Conservation (phyloP, 2,113 vertebrate genomes). For the Hippoglossus stenolepis region DNA sequence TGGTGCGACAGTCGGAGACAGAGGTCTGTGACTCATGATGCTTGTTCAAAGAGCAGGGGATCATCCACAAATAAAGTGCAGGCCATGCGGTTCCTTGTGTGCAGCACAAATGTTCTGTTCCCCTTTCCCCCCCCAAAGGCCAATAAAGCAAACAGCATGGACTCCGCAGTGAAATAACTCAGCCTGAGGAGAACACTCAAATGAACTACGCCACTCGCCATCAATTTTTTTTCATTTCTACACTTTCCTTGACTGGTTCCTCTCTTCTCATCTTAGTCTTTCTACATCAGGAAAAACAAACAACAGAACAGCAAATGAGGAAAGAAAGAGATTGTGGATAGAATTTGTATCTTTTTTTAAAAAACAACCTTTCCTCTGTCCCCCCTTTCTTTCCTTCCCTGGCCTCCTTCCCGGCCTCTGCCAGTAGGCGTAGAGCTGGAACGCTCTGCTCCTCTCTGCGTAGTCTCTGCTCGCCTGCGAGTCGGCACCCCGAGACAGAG, state of each 20-base stretch:
- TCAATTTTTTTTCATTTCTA: neutral
- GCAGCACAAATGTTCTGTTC: slow-evolving; percentile 57
- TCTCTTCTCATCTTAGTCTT: neutral
- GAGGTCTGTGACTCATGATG: slow-evolving; percentile 32
- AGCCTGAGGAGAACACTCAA: slow-evolving; percentile 17
- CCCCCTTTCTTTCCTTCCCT: slow-evolving; percentile 24
- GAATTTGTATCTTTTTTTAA: no score
- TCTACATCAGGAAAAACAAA: slow-evolving; percentile 4
- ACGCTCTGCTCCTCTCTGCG: slow-evolving; percentile 33
- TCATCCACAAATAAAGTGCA: slow-evolving; percentile 42
- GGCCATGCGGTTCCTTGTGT: slow-evolving; percentile 42
- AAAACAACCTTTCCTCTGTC: neutral
- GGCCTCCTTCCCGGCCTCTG: neutral
- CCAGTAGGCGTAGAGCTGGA: slow-evolving; percentile 55
- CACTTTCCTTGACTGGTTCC: neutral
- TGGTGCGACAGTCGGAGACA: slow-evolving; percentile 28
- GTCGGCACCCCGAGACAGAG: slow-evolving; percentile 32
- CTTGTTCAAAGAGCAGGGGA: slow-evolving; percentile 37
- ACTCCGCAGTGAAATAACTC: slow-evolving; percentile 19
- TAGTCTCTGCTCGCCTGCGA: slow-evolving; percentile 37
- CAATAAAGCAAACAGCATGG: slow-evolving; percentile 62
- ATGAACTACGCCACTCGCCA: neutral
- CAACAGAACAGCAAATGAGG: neutral
- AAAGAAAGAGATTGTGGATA: neutral
- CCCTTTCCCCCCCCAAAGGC: slow-evolving; percentile 37